A percentile compares a stretch with the other conserved stretches of the same genome.
These are phyloP conservation scores for Chirona hameri DNA, from an alignment of 2,888 invertebrate genomes.

Conservation along the genomic window DNA sequence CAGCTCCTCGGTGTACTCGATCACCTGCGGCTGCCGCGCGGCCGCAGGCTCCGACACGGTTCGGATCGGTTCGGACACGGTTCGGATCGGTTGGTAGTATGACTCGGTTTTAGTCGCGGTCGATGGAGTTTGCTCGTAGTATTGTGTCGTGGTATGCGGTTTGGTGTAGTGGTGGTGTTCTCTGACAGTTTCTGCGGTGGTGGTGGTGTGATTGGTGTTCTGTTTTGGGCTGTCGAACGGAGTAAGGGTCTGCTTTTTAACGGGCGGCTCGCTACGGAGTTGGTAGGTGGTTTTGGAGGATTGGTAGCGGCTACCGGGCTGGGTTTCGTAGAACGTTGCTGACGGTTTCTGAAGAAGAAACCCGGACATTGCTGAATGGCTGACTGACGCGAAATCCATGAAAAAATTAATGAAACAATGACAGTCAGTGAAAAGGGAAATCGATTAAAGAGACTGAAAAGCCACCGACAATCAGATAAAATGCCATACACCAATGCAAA, in stretches of 20 bases:
- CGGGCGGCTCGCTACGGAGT: too few relatives aligned
- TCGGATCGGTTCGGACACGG: not conserved
- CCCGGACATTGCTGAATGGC: not conserved
- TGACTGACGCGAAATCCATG: not conserved
- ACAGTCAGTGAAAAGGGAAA: not conserved
- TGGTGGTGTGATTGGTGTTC: not conserved
- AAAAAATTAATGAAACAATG: not conserved
- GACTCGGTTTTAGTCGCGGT: not conserved
- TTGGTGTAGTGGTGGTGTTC: not conserved
- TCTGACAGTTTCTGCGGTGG: not conserved
- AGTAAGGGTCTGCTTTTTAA: not conserved
- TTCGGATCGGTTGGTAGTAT: not conserved
- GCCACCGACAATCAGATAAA: not conserved
- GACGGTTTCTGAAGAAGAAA: conserved; percentile 12
- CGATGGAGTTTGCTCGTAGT: not conserved
- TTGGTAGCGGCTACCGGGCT: not conserved
- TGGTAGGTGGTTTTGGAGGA: not conserved
- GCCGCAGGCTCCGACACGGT: not conserved
- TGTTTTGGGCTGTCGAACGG: not conserved
- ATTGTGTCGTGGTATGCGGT: not conserved
- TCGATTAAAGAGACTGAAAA: not conserved
- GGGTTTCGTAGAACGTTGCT: not conserved
- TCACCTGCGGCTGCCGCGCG: not conserved
- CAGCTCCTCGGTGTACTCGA: not conserved
- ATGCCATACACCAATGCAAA: not conserved